These are phyloP conservation scores for Ricordea florida DNA, from an alignment of 92 coral and sea anemone species.

Conservation along the genomic window DNA sequence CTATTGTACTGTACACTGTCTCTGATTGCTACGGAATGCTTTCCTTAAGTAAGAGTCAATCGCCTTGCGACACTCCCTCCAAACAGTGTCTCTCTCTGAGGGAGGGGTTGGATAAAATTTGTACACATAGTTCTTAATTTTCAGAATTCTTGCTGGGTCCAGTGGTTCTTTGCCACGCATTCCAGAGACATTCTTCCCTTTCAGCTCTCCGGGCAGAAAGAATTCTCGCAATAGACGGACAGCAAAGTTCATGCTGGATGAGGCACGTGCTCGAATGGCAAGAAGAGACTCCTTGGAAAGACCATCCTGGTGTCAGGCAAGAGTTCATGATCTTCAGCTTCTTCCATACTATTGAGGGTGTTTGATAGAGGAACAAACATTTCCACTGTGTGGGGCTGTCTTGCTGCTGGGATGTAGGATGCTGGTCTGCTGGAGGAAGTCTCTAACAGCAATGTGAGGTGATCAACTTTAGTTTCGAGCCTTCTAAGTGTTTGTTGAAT, in stretches of 20 bases:
- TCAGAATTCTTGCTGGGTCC: constrained; percentile 6
- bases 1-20: no score
- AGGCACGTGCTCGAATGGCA: background rate
- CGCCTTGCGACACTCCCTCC: constrained; percentile 25
- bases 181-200: constrained; percentile 13
- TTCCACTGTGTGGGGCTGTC: no score
- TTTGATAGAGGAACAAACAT: no score
- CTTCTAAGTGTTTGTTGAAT: no score
- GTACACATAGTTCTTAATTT: constrained; percentile 1
- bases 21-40: no score
- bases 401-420: no score
- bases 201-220: background rate
- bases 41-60: constrained; percentile 17
- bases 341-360: no score
- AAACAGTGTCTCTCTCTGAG: background rate
- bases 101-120: background rate
- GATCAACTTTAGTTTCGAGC: no score
- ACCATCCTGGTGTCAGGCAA: no score
- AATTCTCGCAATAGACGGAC: constrained; percentile 8
- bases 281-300: background rate
- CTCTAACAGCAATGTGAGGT: no score
- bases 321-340: no score
- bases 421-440: no score
- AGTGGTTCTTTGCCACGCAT: constrained; percentile 15
- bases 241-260: constrained; percentile 5